A percentile compares a stretch with the other conserved stretches of the same genome.
Evolutionary conservation across 2,888 invertebrate species (phyloP).

Genomic region (Parnassius orleans): DNA sequence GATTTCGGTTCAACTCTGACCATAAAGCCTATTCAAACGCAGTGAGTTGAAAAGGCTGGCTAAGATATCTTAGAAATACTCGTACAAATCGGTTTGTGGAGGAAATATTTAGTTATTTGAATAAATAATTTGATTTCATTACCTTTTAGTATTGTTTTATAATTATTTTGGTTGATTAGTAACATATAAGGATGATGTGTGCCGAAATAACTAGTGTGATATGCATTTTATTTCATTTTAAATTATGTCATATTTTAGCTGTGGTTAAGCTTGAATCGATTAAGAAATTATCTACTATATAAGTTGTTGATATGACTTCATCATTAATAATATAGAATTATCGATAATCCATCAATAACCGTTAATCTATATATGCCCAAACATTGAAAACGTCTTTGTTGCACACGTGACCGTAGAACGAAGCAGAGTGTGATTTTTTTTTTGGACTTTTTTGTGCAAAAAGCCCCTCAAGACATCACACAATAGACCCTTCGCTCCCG

Average conservation of each 20-base stretch:
- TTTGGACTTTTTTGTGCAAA: constrained; percentile 38
- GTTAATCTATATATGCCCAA: constrained; percentile 45
- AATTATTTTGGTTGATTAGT: too few relatives aligned
- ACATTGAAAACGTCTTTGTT: constrained; percentile 31
- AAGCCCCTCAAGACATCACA: constrained; percentile 48
- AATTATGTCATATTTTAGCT: neutral
- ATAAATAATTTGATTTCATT: too few relatives aligned
- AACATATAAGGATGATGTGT: too few relatives aligned
- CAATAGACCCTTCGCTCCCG: constrained; percentile 68
- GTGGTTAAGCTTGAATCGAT: constrained; percentile 12
- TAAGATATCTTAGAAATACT: too few relatives aligned
- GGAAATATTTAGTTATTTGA: too few relatives aligned
- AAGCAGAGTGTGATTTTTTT: constrained; percentile 25
- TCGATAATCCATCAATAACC: constrained; percentile 55
- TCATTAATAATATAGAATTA: constrained; percentile 59
- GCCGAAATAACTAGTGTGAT: too few relatives aligned
- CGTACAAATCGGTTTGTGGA: too few relatives aligned
- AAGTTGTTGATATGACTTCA: constrained; percentile 29
- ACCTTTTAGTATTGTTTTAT: too few relatives aligned
- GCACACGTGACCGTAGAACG: constrained; percentile 40
- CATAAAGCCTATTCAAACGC: too few relatives aligned
- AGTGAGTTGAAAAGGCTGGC: too few relatives aligned
- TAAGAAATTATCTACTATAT: constrained; percentile 19
- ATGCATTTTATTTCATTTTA: too few relatives aligned
- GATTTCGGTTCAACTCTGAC: too few relatives aligned